Evolutionary conservation across 2,888 invertebrate species (phyloP).

Genomic region (Lasiommata megera): DNA sequence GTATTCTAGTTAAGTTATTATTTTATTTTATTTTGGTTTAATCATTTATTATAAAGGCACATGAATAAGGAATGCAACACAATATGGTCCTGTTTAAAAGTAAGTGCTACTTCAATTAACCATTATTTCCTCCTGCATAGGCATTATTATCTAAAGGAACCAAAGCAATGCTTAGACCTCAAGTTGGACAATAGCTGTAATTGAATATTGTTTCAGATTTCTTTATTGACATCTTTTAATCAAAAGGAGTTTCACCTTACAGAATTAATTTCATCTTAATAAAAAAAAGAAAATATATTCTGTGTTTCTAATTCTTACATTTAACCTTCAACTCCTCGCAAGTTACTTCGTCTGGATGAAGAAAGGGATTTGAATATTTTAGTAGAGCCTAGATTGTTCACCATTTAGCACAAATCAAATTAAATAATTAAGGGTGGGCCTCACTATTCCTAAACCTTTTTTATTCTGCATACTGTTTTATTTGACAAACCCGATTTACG

Average conservation of each 20-base stretch:
- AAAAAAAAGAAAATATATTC: background rate
- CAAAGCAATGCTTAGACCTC: background rate
- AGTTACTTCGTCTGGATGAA: too few relatives aligned
- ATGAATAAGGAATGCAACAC: background rate
- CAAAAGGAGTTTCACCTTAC: conserved; percentile 8
- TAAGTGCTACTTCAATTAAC: background rate
- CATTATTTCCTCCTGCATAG: background rate
- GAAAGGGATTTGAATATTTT: too few relatives aligned
- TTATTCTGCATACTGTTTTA: too few relatives aligned
- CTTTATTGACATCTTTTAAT: conserved; percentile 13
- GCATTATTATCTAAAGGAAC: background rate
- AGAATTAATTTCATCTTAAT: conserved; percentile 15
- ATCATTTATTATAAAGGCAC: background rate
- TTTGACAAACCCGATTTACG: too few relatives aligned
- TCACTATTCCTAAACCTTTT: too few relatives aligned
- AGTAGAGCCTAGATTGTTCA: too few relatives aligned
- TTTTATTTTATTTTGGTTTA: background rate
- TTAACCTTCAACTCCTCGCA: too few relatives aligned
- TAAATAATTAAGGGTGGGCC: too few relatives aligned
- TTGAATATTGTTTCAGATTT: conserved; percentile 21
- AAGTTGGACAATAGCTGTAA: conserved; percentile 7
- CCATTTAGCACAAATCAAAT: too few relatives aligned
- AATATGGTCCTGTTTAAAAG: background rate
- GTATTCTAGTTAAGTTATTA: conserved; percentile 8
- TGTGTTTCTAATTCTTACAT: background rate